These are phyloP conservation scores for Jaculus jaculus DNA, from an alignment of 2,113 vertebrate species.

Conservation along the genomic window DNA sequence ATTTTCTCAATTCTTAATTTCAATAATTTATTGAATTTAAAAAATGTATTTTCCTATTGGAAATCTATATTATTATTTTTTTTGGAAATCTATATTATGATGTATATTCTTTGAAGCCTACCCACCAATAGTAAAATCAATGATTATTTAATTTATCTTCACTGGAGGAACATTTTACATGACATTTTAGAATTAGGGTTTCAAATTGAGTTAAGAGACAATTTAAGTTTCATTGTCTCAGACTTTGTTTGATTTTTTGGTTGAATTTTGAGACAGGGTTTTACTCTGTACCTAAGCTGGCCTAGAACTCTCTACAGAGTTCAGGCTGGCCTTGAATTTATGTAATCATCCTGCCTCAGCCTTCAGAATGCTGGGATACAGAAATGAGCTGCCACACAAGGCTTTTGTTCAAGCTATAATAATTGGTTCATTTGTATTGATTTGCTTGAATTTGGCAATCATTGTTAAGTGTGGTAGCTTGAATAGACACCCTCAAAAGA, in stretches of 20 bases:
- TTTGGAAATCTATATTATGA: not conserved
- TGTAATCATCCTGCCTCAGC: no score
- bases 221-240: conserved; percentile 36
- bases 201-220: conserved; percentile 35
- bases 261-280: not conserved
- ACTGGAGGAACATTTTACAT: not conserved
- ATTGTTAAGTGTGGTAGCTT: not conserved
- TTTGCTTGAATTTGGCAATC: conserved; percentile 2
- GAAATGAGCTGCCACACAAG: not conserved
- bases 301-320: not conserved
- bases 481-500: no score
- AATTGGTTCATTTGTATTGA: conserved; percentile 39
- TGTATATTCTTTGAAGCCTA: not conserved
- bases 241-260: not conserved
- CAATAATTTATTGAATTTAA: conserved; percentile 16
- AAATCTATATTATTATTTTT: not conserved
- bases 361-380: not conserved
- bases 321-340: not conserved
- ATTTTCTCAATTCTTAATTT: conserved; percentile 1
- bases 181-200: conserved; percentile 36
- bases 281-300: not conserved
- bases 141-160: not conserved
- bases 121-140: not conserved
- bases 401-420: conserved; percentile 36
- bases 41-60: not conserved